phyloP scores from a whole-genome alignment of 2,888 invertebrate genomes.

The Melipona beecheii region DNA sequence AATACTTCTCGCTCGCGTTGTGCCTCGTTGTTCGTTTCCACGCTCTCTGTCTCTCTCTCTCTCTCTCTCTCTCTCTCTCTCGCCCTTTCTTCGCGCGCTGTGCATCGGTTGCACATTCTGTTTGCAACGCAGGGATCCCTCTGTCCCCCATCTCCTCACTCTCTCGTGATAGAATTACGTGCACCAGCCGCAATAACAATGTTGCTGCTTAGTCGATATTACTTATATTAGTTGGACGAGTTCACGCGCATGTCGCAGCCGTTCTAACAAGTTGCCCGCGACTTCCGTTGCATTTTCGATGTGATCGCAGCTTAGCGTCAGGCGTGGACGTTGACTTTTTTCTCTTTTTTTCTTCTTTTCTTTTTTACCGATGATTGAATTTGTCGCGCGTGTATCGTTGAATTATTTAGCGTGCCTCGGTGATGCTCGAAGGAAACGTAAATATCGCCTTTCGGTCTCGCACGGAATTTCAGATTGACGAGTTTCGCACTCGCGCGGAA shows the following conservation, averaged over 20 bases:
- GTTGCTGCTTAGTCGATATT: slow-evolving; percentile 50
- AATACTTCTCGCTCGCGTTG: slow-evolving; percentile 46
- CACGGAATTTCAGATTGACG: too few relatives aligned
- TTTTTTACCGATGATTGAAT: not conserved
- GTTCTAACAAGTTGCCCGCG: not conserved
- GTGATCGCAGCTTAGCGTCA: not conserved
- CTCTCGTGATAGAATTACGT: slow-evolving; percentile 57
- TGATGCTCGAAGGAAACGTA: not conserved
- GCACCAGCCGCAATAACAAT: slow-evolving; percentile 52
- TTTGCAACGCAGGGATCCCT: not conserved
- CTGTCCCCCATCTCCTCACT: not conserved
- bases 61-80: not conserved
- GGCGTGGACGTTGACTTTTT: not conserved
- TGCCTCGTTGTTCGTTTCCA: slow-evolving; percentile 52
- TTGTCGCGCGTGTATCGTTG: not conserved
- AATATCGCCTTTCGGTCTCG: too few relatives aligned
- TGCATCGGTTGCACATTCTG: slow-evolving; percentile 55
- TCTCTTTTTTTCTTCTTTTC: not conserved
- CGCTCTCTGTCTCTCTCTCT: not conserved
- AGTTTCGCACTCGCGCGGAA: too few relatives aligned
- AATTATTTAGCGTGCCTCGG: not conserved
- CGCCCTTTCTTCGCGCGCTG: not conserved
- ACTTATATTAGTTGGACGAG: slow-evolving; percentile 43
- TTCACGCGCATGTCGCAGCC: slow-evolving; percentile 1
- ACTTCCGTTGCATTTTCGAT: slow-evolving; percentile 48